phyloP scores from a whole-genome alignment of 2,113 vertebrate species.

The Marmota flaviventris region DNA sequence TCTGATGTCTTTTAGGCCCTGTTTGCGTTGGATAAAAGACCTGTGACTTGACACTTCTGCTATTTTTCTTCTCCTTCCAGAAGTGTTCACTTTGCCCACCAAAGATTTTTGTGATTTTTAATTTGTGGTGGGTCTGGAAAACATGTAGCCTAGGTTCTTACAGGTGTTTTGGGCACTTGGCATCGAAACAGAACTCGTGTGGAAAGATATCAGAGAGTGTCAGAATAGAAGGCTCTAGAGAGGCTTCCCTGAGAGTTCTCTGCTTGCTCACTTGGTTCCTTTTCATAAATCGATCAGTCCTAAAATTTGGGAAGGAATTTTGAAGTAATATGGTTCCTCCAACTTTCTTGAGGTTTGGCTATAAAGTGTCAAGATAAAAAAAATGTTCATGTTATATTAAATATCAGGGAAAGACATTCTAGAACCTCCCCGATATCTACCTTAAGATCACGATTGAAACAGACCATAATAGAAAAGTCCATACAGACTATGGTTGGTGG shows the following conservation, averaged over 20 bases:
- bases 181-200: not conserved
- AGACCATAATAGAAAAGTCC: too few relatives aligned
- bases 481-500: accelerated
- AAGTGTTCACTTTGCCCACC: not conserved
- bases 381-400: not conserved
- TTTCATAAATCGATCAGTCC: not conserved
- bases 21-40: not conserved
- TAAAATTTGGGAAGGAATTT: not conserved
- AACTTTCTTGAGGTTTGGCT: not conserved
- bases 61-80: not conserved
- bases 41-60: not conserved
- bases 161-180: not conserved
- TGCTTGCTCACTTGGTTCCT: not conserved
- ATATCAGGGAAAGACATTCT: not conserved
- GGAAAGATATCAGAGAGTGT: not conserved
- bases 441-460: not conserved
- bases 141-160: not conserved
- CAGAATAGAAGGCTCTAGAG: not conserved
- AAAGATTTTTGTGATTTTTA: not conserved
- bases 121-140: not conserved
- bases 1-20: not conserved
- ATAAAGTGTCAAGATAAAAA: not conserved
- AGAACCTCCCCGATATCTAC: not conserved
- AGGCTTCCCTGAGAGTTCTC: not conserved
- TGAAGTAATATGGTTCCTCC: not conserved